Evolutionary conservation across 1,140 invertebrate genomes (phyloP), one percentile per base, ranked within the genome.

Genomic region (Ips nitidus): DNA sequence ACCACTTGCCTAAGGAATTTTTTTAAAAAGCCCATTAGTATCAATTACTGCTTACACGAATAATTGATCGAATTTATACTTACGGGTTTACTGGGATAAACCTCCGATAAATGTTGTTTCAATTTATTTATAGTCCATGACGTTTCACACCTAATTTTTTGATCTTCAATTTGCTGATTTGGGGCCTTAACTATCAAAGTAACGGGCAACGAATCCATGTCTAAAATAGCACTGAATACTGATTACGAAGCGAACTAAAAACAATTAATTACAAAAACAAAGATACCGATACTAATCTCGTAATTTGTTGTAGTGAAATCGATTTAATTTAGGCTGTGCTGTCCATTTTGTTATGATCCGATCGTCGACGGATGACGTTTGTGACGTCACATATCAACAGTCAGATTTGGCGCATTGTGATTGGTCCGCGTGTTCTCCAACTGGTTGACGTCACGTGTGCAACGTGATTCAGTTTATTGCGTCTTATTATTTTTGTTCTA

Each of bases 31-130:
- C 22, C 22, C 22, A 22, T 22, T 22, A 22, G 0, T 22, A 22
- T 22, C 22, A 22, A 22, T 22, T 22, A 22, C 22, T 22, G 22
- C 22, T 22, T 22, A 22, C 22, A 22, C 22, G 22, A 22, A 22
- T 22, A 22, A 22, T 22, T 22, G 22, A 22, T 22, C 22, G 22
- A 22, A 22, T 55, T 22, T 22, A 43, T 70, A 77, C 89, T 87
- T 86, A 97, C 94, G 77, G 94, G 94, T 87, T 94, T 94, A 77
- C 87, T 92, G 8, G 94, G 94, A 84, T 95, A 95, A 63, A 93
- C 89, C 80, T 91, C 85, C 2, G 90, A 88, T 37, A 97, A 82
- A 78, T 95, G 89, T 67, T 88, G 87, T 82, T 97, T 97, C 39
- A 97, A 82, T 78, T 89, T 86, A 68, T 85, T 84, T 61, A 97